Conservation (phyloP, 30 jellyfish, hydroid and myxozoan species). For the Sanderia malayensis region DNA sequence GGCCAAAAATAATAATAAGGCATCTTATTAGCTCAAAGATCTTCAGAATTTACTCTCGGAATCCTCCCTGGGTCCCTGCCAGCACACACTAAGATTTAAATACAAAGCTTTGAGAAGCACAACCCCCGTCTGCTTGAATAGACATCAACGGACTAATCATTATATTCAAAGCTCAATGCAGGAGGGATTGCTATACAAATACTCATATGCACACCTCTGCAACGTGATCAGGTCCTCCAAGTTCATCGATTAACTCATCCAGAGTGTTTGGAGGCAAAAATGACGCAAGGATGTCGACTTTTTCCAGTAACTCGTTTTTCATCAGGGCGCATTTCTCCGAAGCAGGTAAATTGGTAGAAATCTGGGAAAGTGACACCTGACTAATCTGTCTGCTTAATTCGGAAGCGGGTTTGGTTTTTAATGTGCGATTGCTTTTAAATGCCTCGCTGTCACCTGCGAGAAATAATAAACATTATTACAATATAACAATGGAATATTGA, state of each 20-base stretch:
- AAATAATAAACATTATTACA: no score
- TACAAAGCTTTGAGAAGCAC: no score
- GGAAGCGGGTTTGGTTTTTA: conserved; percentile 27
- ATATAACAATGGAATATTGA: no score
- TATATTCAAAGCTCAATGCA: no score
- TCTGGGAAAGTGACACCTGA: conserved; percentile 2
- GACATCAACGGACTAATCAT: no score
- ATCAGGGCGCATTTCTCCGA: conserved; percentile 64
- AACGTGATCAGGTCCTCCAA: conserved; percentile 95
- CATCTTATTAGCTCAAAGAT: no score
- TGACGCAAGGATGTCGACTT: conserved; percentile 72
- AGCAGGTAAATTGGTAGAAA: conserved; percentile 29
- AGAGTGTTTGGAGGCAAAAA: conserved; percentile 94
- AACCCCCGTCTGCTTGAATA: no score
- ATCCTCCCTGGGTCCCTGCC: no score
- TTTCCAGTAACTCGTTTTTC: conserved; percentile 77
- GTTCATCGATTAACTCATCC: conserved; percentile 91
- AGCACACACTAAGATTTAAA: no score
- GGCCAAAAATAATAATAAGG: no score
- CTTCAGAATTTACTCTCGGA: no score
- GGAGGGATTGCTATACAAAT: no score
- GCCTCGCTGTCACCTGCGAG: conserved; percentile 46
- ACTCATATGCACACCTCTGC: conserved; percentile 99
- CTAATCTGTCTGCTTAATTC: conserved; percentile 56
- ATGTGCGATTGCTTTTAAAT: conserved; percentile 54